These are phyloP conservation scores for Alosa alosa DNA, from an alignment of 2,113 vertebrate species.

Conservation along the genomic window DNA sequence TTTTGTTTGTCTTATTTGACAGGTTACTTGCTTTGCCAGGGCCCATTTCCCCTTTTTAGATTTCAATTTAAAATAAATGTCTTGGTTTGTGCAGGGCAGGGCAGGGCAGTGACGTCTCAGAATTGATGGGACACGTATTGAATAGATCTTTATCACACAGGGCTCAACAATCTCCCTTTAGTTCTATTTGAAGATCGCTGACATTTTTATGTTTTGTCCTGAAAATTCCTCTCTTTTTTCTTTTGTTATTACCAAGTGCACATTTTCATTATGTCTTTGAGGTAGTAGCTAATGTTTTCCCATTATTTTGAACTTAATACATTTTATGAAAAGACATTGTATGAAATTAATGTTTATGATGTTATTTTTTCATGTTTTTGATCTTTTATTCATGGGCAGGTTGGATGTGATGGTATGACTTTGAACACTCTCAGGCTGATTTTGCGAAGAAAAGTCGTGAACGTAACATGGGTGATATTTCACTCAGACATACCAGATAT, in stretches of 20 bases:
- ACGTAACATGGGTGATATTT: not conserved
- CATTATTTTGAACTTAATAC: not conserved
- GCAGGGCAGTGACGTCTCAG: not conserved
- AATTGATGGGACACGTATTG: not conserved
- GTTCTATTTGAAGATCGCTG: conserved; percentile 10
- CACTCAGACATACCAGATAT: not conserved
- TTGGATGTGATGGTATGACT: not conserved
- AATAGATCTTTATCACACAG: conserved; percentile 2
- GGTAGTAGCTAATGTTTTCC: not conserved
- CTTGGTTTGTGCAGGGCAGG: not conserved
- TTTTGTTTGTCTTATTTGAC: conserved; percentile 1
- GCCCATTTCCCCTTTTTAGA: not conserved
- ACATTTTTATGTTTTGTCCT: not conserved
- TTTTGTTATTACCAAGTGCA: not conserved
- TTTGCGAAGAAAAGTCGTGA: not conserved
- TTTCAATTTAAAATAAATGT: conserved; percentile 22
- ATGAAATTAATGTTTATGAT: not conserved
- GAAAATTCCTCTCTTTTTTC: not conserved
- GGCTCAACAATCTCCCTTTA: not conserved
- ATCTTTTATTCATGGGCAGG: not conserved
- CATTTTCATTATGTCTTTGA: not conserved
- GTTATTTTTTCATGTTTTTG: not conserved
- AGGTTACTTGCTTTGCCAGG: conserved; percentile 3
- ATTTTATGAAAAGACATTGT: not conserved
- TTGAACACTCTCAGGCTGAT: not conserved